Evolutionary conservation across 2,113 vertebrate species (phyloP).

Genomic region (Dromas ardeola): DNA sequence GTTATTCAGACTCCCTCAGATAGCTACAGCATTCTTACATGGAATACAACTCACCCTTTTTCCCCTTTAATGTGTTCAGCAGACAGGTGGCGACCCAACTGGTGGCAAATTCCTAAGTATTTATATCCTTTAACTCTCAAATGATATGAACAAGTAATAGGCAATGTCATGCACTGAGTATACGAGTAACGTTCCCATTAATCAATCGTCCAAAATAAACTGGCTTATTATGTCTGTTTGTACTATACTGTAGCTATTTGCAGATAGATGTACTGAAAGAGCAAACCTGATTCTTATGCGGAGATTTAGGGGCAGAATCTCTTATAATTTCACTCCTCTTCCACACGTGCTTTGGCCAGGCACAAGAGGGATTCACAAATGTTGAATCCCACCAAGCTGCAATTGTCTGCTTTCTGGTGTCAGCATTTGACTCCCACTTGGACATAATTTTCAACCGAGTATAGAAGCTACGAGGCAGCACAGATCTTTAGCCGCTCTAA

Average conservation of each 20-base stretch:
- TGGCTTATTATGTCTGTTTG: conserved; percentile 43
- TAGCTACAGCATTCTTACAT: conserved; percentile 17
- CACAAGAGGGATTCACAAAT: not conserved
- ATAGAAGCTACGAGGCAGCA: not conserved
- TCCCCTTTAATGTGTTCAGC: conserved; percentile 31
- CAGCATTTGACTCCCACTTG: not conserved
- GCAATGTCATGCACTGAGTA: conserved; percentile 39
- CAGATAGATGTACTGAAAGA: conserved; percentile 8
- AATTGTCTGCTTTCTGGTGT: not conserved
- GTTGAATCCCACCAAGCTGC: not conserved
- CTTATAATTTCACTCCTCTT: not conserved
- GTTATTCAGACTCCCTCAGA: conserved; percentile 8
- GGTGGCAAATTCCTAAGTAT: conserved; percentile 69
- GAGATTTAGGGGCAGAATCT: not conserved
- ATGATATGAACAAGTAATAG: conserved; percentile 52
- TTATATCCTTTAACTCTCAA: conserved; percentile 68
- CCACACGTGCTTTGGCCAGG: not conserved
- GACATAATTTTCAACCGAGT: not conserved
- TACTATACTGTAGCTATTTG: conserved; percentile 30
- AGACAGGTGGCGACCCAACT: conserved; percentile 64
- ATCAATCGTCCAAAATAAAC: conserved; percentile 61
- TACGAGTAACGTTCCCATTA: conserved; percentile 59
- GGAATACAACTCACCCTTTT: conserved; percentile 36
- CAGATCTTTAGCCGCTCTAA: not conserved
- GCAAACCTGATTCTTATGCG: not conserved